Percentiles rank a stretch among this genome's conserved stretches.
Conservation (phyloP, 2,113 vertebrate genomes). For the Marmota monax region DNA sequence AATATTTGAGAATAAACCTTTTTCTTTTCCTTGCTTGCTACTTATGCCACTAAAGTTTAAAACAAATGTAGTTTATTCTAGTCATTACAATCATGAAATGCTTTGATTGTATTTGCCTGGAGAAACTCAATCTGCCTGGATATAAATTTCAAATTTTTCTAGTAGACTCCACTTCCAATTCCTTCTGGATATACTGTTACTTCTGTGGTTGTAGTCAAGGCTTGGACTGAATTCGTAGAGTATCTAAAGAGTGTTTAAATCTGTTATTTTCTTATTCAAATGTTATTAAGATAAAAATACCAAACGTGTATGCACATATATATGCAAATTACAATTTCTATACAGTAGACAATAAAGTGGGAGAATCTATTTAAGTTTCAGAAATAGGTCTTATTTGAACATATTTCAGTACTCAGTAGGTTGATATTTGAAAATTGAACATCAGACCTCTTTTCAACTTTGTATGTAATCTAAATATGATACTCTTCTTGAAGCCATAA, state of each 20-base stretch:
- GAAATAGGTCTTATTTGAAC: background rate
- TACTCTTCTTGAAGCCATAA: background rate
- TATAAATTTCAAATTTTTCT: background rate
- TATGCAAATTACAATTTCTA: slow-evolving; percentile 25
- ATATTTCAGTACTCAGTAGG: slow-evolving; percentile 25
- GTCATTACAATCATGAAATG: background rate
- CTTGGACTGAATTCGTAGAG: background rate
- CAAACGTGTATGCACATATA: background rate
- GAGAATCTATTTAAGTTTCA: slow-evolving; percentile 7
- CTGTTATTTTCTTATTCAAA: background rate
- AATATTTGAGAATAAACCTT: background rate
- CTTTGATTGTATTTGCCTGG: background rate
- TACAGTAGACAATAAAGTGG: background rate
- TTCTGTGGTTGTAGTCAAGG: background rate
- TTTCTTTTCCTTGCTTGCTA: slow-evolving; percentile 8
- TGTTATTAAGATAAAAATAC: slow-evolving; percentile 14
- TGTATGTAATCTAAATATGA: background rate
- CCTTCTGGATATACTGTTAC: background rate
- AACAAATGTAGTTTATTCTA: background rate
- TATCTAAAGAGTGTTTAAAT: slow-evolving; percentile 42
- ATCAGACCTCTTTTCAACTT: slow-evolving; percentile 12
- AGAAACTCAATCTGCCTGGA: background rate
- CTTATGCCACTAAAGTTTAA: background rate
- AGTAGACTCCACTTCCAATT: background rate
- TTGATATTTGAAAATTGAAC: slow-evolving; percentile 42